These are phyloP conservation scores for Motacilla tschutschensis DNA, from an alignment of 2,113 vertebrate genomes.

Conservation along the genomic window DNA sequence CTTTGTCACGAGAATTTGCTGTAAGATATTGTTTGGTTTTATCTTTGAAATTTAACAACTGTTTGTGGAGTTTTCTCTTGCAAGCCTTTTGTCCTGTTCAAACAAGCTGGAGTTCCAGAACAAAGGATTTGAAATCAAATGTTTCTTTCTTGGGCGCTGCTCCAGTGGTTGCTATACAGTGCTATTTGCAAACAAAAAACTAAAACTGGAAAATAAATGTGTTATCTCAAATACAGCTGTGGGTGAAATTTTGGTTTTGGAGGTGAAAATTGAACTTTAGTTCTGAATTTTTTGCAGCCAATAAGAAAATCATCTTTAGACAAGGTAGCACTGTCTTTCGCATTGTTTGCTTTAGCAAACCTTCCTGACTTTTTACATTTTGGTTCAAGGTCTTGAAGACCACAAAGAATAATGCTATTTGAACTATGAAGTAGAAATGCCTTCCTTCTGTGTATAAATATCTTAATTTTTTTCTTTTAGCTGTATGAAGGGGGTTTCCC, in stretches of 20 bases:
- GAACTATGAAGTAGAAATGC: not conserved
- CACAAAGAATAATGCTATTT: not conserved
- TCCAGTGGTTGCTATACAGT: not conserved
- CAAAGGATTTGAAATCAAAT: not conserved
- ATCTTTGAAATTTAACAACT: not conserved
- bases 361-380: not conserved
- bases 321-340: not conserved
- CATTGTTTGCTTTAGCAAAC: not conserved
- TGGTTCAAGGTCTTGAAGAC: not conserved
- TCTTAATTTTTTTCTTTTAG: not conserved
- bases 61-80: not conserved
- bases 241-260: not conserved
- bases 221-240: not conserved
- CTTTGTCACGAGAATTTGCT: not conserved
- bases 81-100: not conserved
- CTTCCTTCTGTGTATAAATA: not conserved
- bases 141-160: not conserved
- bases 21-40: not conserved
- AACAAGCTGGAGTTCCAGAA: not conserved
- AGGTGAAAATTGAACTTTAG: not conserved
- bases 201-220: not conserved
- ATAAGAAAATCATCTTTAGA: not conserved
- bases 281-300: not conserved
- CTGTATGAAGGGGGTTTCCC: not conserved
- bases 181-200: not conserved